phyloP scores from a whole-genome alignment of 2,888 invertebrate genomes.

The Thysanoteuthis rhombus region DNA sequence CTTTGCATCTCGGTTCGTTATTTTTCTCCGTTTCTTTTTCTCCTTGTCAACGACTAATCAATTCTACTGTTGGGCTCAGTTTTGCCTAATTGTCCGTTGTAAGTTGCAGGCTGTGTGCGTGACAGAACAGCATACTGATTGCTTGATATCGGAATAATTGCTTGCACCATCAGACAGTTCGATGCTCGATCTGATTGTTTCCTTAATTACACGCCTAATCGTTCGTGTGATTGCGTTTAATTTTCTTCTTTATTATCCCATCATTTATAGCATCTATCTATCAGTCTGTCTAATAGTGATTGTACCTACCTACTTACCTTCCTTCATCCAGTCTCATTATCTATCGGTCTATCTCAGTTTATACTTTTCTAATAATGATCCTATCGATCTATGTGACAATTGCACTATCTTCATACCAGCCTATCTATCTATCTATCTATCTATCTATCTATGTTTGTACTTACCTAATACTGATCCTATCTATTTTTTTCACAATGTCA shows the following conservation, averaged over 20 bases:
- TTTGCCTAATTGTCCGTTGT: neutral
- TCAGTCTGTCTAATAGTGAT: neutral
- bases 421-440: neutral
- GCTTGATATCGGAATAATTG: conserved; percentile 12
- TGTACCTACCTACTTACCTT: neutral
- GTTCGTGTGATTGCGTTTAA: conserved; percentile 12
- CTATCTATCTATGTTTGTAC: neutral
- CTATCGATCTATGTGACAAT: neutral
- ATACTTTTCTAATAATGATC: neutral
- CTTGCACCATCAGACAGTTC: neutral
- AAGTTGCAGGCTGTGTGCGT: neutral
- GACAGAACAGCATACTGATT: neutral
- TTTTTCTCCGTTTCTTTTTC: neutral
- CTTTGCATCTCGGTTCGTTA: neutral
- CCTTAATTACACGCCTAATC: conserved; percentile 12
- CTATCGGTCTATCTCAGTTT: neutral
- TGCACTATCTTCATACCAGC: neutral
- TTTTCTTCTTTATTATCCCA: neutral
- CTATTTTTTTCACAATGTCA: no score
- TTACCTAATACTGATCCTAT: neutral
- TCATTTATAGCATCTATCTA: neutral
- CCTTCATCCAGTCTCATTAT: neutral
- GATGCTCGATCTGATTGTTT: neutral
- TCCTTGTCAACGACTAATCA: conserved; percentile 1
- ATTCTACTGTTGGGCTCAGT: neutral